Conservation (phyloP, 1,140 invertebrate species). For the Tetragnatha versicolor region DNA sequence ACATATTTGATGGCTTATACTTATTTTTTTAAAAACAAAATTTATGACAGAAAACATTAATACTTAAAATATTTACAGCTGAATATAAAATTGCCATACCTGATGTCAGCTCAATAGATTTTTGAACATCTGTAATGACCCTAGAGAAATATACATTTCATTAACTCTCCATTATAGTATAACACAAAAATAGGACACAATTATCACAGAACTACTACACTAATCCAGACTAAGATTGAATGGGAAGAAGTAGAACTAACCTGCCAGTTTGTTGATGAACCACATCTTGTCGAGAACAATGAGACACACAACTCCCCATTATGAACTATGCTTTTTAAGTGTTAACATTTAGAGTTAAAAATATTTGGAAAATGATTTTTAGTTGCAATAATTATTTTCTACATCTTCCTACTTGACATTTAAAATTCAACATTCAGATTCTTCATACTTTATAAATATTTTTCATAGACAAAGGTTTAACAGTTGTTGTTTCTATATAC, state of each 20-base stretch:
- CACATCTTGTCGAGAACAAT: slow-evolving; percentile 40
- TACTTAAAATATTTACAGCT: too few relatives aligned
- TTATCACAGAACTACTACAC: not conserved
- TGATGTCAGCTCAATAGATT: slow-evolving; percentile 16
- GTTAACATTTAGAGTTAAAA: not conserved
- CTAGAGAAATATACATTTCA: not conserved
- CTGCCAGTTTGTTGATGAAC: slow-evolving; percentile 49
- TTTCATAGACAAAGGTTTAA: not conserved
- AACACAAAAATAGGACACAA: not conserved
- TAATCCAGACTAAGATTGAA: not conserved
- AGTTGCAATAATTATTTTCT: too few relatives aligned
- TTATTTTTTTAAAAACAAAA: too few relatives aligned
- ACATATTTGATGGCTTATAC: too few relatives aligned
- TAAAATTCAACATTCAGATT: not conserved
- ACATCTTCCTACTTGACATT: too few relatives aligned
- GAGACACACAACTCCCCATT: slow-evolving; percentile 41
- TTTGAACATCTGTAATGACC: slow-evolving; percentile 21
- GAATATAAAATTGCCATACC: too few relatives aligned
- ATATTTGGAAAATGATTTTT: not conserved
- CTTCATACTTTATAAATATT: not conserved
- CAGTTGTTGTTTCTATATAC: not conserved
- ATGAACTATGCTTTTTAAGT: not conserved
- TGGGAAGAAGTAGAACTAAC: slow-evolving; percentile 9
- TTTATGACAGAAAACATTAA: too few relatives aligned
- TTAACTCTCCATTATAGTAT: not conserved